These are phyloP conservation scores for Anthophora plumipes DNA, from an alignment of 2,888 invertebrate genomes.

Conservation along the genomic window DNA sequence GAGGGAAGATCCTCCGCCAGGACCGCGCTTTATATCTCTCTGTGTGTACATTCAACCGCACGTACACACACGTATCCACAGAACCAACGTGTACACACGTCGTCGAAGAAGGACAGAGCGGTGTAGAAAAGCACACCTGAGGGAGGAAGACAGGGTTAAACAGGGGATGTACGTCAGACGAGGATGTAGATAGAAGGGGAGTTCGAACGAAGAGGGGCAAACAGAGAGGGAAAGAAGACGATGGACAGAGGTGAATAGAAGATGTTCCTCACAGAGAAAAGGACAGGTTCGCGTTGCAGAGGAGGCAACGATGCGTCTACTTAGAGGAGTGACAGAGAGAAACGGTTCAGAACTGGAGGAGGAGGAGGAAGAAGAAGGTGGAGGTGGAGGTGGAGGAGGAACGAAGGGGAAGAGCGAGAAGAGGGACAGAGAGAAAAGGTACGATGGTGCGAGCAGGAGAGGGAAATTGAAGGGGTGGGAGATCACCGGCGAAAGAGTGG, in stretches of 20 bases:
- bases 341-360: conserved; percentile 11
- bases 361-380: conserved; percentile 19
- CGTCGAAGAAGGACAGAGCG: conserved; percentile 23
- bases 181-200: conserved; percentile 35
- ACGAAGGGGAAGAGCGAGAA: conserved; percentile 29
- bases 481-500: conserved; percentile 59
- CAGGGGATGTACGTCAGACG: conserved; percentile 40
- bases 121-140: conserved; percentile 26
- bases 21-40: conserved; percentile 24
- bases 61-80: not conserved
- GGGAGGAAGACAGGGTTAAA: conserved; percentile 13
- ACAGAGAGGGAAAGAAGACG: not conserved
- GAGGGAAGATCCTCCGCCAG: conserved; percentile 68
- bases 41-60: not conserved
- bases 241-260: conserved; percentile 43
- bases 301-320: conserved; percentile 29
- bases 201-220: conserved; percentile 27
- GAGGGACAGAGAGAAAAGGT: conserved; percentile 22
- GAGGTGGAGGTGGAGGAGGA: conserved; percentile 24
- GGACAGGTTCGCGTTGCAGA: conserved; percentile 27
- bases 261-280: conserved; percentile 41
- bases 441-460: conserved; percentile 45
- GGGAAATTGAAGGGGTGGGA: conserved; percentile 52
- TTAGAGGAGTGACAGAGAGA: conserved; percentile 32
- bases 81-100: conserved; percentile 1